A percentile compares a stretch with the other conserved stretches of the same genome.
Evolutionary conservation across 2,113 vertebrate species (phyloP).

Genomic region (Pedionomus torquatus): DNA sequence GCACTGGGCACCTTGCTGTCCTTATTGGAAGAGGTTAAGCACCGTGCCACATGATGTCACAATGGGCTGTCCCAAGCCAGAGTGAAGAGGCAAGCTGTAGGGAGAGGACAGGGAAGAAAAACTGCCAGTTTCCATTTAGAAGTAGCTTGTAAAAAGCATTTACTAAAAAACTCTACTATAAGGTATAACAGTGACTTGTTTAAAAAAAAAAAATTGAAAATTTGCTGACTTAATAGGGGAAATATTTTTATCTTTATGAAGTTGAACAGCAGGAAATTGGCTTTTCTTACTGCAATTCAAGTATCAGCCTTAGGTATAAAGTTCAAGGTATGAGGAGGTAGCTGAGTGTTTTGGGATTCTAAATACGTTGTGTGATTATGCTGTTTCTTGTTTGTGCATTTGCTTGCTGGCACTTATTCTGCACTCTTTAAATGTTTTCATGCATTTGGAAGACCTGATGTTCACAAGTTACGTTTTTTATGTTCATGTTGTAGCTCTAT

Average conservation of each 20-base stretch:
- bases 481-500: not conserved
- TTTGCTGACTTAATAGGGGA: not conserved
- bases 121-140: not conserved
- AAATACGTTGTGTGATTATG: rapidly evolving
- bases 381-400: not conserved
- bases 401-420: not conserved
- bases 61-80: not conserved
- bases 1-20: not conserved
- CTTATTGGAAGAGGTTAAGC: not conserved
- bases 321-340: not conserved
- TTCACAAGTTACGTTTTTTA: not conserved
- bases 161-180: too few species aligned
- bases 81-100: not conserved
- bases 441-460: not conserved
- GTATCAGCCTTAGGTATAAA: not conserved
- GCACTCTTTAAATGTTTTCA: not conserved
- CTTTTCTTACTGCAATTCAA: not conserved
- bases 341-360: not conserved
- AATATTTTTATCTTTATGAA: not conserved
- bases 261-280: not conserved
- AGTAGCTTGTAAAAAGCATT: too few species aligned
- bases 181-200: not conserved
- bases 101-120: not conserved
- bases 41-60: rapidly evolving
- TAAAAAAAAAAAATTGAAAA: not conserved